A percentile compares a stretch with the other conserved stretches of the same genome.
Evolutionary conservation across 2,888 invertebrate species (phyloP).

Genomic region (Napeogenes inachia): DNA sequence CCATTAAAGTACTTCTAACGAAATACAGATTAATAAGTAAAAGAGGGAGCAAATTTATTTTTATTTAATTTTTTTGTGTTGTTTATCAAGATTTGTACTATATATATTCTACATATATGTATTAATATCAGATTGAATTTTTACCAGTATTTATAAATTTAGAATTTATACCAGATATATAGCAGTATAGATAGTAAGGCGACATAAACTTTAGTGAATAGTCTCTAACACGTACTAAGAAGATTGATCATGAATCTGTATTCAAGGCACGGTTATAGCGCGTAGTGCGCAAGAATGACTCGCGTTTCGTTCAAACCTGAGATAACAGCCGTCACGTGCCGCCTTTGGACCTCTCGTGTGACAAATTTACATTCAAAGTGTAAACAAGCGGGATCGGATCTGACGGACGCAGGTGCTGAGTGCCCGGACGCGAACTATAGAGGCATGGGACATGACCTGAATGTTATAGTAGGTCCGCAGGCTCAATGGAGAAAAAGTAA

Average conservation of each 20-base stretch:
- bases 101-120: no score
- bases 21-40: no score
- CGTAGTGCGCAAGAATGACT: conserved; percentile 43
- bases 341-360: conserved; percentile 48
- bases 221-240: neutral
- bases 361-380: conserved; percentile 59
- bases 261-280: conserved; percentile 13
- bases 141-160: no score
- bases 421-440: conserved; percentile 35
- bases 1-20: no score
- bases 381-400: conserved; percentile 34
- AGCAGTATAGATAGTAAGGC: neutral
- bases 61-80: no score
- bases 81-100: no score
- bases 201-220: neutral
- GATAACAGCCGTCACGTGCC: conserved; percentile 55
- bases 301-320: conserved; percentile 34
- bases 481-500: conserved; percentile 10
- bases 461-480: conserved; percentile 51
- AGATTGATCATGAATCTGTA: conserved; percentile 3
- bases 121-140: no score
- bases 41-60: no score
- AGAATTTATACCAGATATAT: no score
- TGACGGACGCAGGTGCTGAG: conserved; percentile 49
- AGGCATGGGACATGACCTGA: conserved; percentile 48